Percentiles rank a stretch among this genome's conserved stretches.
Evolutionary conservation across 2,888 invertebrate genomes (phyloP).

Genomic region (Limnephilus rhombicus): DNA sequence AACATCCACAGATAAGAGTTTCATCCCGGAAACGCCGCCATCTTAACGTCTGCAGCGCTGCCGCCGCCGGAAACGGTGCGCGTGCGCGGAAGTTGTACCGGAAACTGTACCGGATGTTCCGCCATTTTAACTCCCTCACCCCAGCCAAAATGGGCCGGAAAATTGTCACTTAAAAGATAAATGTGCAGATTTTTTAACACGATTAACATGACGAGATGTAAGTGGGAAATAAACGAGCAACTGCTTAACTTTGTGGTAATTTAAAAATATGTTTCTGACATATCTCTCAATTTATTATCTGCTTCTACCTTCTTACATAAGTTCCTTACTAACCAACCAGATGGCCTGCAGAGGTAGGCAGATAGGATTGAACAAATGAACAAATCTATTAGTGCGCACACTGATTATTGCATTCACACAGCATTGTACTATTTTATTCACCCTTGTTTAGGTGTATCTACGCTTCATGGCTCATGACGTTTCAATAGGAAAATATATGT

Average conservation of each 20-base stretch:
- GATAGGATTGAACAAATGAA: too few species aligned
- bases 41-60: conserved; percentile 12
- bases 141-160: conserved; percentile 35
- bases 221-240: background rate
- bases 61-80: conserved; percentile 35
- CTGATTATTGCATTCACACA: too few species aligned
- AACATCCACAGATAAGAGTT: conserved; percentile 17
- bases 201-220: background rate
- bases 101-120: conserved; percentile 28
- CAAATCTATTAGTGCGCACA: background rate
- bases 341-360: background rate
- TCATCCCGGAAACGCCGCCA: conserved; percentile 31
- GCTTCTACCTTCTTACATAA: background rate
- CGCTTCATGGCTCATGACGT: too few species aligned
- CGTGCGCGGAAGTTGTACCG: conserved; percentile 33
- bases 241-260: background rate
- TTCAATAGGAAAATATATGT: too few species aligned
- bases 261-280: background rate
- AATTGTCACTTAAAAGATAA: conserved; percentile 38
- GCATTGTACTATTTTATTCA: too few species aligned
- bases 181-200: background rate
- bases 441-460: too few species aligned
- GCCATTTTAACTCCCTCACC: background rate
- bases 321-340: background rate
- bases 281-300: background rate